Conservation (phyloP, 2,113 vertebrate species). For the Rhinoptilus africanus region DNA sequence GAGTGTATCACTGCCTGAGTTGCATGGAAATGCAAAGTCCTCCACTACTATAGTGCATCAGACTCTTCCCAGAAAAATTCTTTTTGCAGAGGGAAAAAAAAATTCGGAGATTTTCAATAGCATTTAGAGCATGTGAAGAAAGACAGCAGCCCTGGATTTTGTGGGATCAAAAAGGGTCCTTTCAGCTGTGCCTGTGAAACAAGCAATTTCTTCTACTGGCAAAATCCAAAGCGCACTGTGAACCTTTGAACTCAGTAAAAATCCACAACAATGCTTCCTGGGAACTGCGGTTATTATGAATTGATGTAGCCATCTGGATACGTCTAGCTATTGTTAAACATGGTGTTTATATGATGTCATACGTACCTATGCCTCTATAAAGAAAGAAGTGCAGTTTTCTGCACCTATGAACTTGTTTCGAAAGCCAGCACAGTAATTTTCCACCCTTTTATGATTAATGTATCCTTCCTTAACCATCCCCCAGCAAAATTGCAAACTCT, state of each 20-base stretch:
- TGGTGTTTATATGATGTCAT: constrained; percentile 12
- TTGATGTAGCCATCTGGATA: constrained; percentile 4
- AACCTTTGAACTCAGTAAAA: constrained; percentile 27
- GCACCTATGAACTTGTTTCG: neutral
- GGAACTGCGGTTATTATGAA: neutral
- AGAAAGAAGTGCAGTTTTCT: neutral
- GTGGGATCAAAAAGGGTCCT: neutral
- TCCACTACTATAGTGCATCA: neutral
- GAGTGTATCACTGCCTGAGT: neutral
- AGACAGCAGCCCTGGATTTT: neutral
- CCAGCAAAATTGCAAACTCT: neutral
- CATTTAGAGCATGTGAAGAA: neutral
- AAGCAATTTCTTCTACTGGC: neutral
- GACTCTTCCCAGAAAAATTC: neutral
- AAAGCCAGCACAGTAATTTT: neutral
- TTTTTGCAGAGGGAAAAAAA: neutral
- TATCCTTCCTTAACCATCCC: neutral
- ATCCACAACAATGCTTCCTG: neutral
- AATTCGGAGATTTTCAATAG: neutral
- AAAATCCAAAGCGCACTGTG: neutral
- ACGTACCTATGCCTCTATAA: neutral
- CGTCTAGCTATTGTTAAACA: neutral
- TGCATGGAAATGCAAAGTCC: neutral
- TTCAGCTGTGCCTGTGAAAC: neutral
- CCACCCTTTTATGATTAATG: neutral